A percentile compares a stretch with the other conserved stretches of the same genome.
Conservation (phyloP, 2,888 invertebrate species). For the Heliconius charithonia region DNA sequence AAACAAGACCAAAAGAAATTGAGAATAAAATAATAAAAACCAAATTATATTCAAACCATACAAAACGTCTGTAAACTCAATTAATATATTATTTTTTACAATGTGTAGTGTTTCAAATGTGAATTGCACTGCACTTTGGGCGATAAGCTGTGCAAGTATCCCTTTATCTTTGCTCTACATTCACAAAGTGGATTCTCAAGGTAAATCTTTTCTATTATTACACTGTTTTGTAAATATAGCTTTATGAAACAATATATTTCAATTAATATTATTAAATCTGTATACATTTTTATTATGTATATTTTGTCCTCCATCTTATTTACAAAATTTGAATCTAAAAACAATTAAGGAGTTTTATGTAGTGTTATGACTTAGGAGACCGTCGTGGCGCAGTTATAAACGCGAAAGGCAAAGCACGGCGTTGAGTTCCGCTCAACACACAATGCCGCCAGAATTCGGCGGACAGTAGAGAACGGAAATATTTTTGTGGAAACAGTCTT, state of each 20-base stretch:
- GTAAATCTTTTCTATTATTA: slow-evolving; percentile 12
- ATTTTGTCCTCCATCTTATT: too few relatives aligned
- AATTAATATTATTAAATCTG: background rate
- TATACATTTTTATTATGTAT: too few relatives aligned
- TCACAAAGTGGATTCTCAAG: slow-evolving; percentile 30
- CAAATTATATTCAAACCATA: background rate
- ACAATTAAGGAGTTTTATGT: too few relatives aligned
- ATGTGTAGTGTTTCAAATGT: slow-evolving; percentile 9
- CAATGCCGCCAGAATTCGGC: too few relatives aligned
- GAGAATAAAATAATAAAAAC: background rate
- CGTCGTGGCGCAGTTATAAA: too few relatives aligned
- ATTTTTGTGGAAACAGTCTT: too few relatives aligned
- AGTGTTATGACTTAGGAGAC: too few relatives aligned
- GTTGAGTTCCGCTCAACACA: too few relatives aligned
- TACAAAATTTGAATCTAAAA: too few relatives aligned
- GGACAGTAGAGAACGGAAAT: too few relatives aligned
- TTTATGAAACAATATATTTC: background rate
- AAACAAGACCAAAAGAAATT: background rate
- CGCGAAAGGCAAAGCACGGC: too few relatives aligned
- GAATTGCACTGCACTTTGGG: slow-evolving; percentile 22
- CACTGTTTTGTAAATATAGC: background rate
- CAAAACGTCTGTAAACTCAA: background rate
- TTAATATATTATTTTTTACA: background rate
- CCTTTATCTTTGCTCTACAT: slow-evolving; percentile 37
- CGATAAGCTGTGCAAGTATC: slow-evolving; percentile 31